Percentiles rank a stretch among this genome's conserved stretches.
Evolutionary conservation across 2,888 invertebrate species (phyloP).

Genomic region (Scaptomyza polygonia): DNA sequence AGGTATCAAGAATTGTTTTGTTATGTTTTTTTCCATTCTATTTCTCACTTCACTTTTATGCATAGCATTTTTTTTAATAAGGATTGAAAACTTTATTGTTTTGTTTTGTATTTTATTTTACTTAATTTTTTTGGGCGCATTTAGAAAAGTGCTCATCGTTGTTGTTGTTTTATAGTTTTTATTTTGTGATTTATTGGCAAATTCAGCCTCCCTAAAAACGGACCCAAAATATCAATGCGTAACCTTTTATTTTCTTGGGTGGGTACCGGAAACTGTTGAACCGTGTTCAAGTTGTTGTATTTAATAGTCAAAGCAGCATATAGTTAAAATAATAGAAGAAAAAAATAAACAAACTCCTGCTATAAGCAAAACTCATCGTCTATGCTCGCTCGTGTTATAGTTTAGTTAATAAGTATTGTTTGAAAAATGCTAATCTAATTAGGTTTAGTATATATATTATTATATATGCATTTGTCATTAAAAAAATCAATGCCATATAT

Average conservation of each 20-base stretch:
- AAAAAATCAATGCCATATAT: conserved; percentile 73
- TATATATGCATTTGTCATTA: conserved; percentile 56
- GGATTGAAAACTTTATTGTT: conserved; percentile 58
- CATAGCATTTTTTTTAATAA: conserved; percentile 69
- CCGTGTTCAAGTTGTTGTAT: conserved; percentile 25
- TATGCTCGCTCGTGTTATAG: conserved; percentile 31
- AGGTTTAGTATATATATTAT: conserved; percentile 29
- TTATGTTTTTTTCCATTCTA: neutral
- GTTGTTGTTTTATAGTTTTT: conserved; percentile 8
- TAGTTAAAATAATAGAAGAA: neutral
- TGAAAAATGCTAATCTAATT: conserved; percentile 62
- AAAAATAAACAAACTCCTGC: conserved; percentile 31
- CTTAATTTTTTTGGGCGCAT: conserved; percentile 20
- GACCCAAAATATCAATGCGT: conserved; percentile 31
- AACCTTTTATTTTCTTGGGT: conserved; percentile 28
- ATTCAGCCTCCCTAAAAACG: conserved; percentile 29
- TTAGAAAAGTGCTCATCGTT: conserved; percentile 33
- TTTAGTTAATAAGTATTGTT: conserved; percentile 31
- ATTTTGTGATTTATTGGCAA: conserved; percentile 20
- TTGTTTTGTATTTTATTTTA: neutral
- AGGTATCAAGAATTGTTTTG: conserved; percentile 65
- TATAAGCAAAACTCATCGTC: conserved; percentile 46
- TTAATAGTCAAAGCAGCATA: conserved; percentile 16
- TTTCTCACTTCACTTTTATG: conserved; percentile 46
- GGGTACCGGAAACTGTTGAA: conserved; percentile 46